These are phyloP conservation scores for Drosophila nigromelanica DNA, from an alignment of 1,140 invertebrate species.

Conservation along the genomic window DNA sequence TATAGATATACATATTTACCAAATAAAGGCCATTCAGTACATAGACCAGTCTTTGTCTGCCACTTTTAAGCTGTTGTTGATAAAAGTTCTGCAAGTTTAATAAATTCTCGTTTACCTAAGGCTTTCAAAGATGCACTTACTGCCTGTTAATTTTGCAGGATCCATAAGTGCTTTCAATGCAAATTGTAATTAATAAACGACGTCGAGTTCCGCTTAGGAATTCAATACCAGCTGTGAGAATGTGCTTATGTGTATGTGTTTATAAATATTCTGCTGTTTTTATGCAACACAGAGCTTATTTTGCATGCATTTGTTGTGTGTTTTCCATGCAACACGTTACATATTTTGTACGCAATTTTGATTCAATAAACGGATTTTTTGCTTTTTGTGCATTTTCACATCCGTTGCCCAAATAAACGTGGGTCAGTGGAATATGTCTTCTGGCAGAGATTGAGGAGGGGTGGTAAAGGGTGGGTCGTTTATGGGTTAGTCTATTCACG, in stretches of 20 bases:
- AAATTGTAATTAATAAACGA: slow-evolving; percentile 8
- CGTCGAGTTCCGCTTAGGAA: neutral
- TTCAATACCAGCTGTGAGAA: neutral
- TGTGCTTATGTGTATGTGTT: slow-evolving; percentile 1
- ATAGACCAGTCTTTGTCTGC: no score
- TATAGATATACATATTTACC: no score
- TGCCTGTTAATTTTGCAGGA: neutral
- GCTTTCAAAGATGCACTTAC: neutral
- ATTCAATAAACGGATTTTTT: slow-evolving; percentile 72
- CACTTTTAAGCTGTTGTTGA: no score
- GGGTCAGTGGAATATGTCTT: slow-evolving; percentile 12
- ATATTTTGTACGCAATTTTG: slow-evolving; percentile 63
- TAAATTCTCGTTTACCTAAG: no score
- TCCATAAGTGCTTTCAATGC: neutral
- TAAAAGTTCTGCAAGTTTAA: no score
- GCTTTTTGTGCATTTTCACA: slow-evolving; percentile 56
- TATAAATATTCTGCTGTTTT: neutral
- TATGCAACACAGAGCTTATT: neutral
- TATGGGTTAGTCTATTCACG: neutral
- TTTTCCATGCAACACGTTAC: slow-evolving; percentile 32
- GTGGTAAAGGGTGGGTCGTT: neutral
- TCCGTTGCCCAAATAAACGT: neutral
- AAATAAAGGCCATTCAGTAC: no score
- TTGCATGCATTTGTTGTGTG: slow-evolving; percentile 16
- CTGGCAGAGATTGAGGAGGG: neutral